These are phyloP conservation scores for Calephelis perditalis DNA, from an alignment of 2,888 invertebrate genomes.

Conservation along the genomic window DNA sequence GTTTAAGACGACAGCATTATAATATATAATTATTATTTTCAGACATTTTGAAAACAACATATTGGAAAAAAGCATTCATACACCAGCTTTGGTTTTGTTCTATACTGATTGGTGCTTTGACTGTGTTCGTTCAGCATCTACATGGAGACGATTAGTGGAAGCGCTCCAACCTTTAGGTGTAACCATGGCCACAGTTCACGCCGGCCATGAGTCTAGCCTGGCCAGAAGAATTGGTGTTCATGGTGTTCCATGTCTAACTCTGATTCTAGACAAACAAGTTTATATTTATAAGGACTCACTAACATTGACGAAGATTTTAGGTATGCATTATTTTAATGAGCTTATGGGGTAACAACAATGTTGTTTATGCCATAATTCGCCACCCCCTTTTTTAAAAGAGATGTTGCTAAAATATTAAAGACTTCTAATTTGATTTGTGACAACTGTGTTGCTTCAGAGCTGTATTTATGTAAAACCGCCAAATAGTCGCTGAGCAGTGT, in stretches of 20 bases:
- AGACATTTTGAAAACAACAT: slow-evolving; percentile 93
- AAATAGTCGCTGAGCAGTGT: too few species aligned
- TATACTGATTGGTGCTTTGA: slow-evolving; percentile 97
- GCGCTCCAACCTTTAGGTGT: slow-evolving; percentile 92
- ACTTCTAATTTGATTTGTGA: too few species aligned
- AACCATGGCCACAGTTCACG: slow-evolving; percentile 88
- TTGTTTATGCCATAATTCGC: too few species aligned
- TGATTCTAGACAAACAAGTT: slow-evolving; percentile 89
- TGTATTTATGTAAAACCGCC: too few species aligned
- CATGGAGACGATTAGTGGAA: slow-evolving; percentile 90
- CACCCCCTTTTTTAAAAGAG: too few species aligned
- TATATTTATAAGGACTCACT: slow-evolving; percentile 91
- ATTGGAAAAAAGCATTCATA: slow-evolving; percentile 88
- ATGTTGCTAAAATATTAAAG: too few species aligned
- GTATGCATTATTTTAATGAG: slow-evolving; percentile 56
- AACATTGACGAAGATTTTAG: slow-evolving; percentile 87
- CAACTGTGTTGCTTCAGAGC: too few species aligned
- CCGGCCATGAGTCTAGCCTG: slow-evolving; percentile 87
- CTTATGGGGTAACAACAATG: neutral
- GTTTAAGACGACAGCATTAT: neutral
- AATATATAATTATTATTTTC: slow-evolving; percentile 37
- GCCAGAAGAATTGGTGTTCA: slow-evolving; percentile 88
- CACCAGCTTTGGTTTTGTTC: slow-evolving; percentile 92
- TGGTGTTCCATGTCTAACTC: slow-evolving; percentile 88
- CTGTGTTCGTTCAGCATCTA: slow-evolving; percentile 91